phyloP scores from a whole-genome alignment of 1,140 invertebrate species.

The Trichonephila clavata region DNA sequence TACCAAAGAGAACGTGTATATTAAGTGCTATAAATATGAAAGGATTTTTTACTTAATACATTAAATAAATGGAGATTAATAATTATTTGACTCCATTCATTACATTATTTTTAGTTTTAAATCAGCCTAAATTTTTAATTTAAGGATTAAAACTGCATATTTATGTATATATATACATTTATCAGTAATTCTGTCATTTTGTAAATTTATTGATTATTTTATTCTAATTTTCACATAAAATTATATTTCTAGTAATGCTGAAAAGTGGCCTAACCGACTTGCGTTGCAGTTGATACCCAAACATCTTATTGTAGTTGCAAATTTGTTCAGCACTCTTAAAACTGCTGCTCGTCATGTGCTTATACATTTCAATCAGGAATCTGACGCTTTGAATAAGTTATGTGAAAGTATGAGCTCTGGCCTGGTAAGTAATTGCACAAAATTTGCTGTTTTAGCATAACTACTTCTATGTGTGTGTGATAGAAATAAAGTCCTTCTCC shows the following conservation, averaged over 20 bases:
- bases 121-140: no score
- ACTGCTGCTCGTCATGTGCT: conserved; percentile 93
- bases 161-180: neutral
- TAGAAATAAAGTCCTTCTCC: no score
- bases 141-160: no score
- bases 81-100: no score
- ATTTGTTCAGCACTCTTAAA: conserved; percentile 89
- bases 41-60: no score
- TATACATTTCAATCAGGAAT: conserved; percentile 86
- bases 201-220: no score
- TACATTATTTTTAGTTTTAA: no score
- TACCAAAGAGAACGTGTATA: no score
- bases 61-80: no score
- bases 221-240: neutral
- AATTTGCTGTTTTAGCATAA: no score
- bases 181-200: neutral
- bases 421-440: conserved; percentile 86
- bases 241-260: conserved; percentile 85
- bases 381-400: conserved; percentile 90
- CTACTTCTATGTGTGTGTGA: no score
- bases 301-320: conserved; percentile 92
- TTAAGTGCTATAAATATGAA: no score
- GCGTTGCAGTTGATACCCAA: conserved; percentile 97
- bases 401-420: conserved; percentile 94
- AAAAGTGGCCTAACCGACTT: conserved; percentile 94